Evolutionary conservation across 2,113 vertebrate species (phyloP), one percentile per base, ranked within the genome.

Genomic region (Scophthalmus maximus): DNA sequence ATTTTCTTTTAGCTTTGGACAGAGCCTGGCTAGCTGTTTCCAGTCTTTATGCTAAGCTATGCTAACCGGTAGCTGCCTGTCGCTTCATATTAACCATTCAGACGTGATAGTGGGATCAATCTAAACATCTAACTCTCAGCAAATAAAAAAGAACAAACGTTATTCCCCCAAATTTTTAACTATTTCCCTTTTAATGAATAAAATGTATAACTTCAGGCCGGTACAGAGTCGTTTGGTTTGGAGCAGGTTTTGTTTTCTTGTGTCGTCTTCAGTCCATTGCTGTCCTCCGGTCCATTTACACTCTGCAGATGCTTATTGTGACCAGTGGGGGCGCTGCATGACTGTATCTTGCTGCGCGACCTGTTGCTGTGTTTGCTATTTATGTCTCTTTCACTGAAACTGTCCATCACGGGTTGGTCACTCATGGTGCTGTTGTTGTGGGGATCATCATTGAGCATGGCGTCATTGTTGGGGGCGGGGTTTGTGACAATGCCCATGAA

Each of bases 401-500:
- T 20, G 26, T 47, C 56, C 1, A 1, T 22, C 12, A 0, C 53
- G 26, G 83, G 88, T 7, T 85, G 73, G 56, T 90, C 88, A 29
- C 78, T 83, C 58, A 86, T 69, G 32, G 83, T 86, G 17, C 20
- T 18, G 64, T 84, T 88, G 55, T 23, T 3, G 0, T 51, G 23
- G 10, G 87, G 75, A 12, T 70, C 74, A 9, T 90, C 85, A 4
- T 69, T 81, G 9, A 66, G 65, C 77, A 85, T 81, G 34, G 18
- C 42, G 53, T 68, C 76, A 0, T 88, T 88, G 0, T 64, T 76
- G 0, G 95, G 94, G 63, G 89, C 94, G 22, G 97, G 96, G 87
- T 98, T 96, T 61, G 86, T 95, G 82, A 98, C 90, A 0, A 87
- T 78, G 68, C 96, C 96, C 77, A 96, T 86, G 23, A 98, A 98